A percentile compares a stretch with the other conserved stretches of the same genome.
phyloP scores from a whole-genome alignment of 2,113 vertebrate genomes.

The human (Homo sapiens) region DNA sequence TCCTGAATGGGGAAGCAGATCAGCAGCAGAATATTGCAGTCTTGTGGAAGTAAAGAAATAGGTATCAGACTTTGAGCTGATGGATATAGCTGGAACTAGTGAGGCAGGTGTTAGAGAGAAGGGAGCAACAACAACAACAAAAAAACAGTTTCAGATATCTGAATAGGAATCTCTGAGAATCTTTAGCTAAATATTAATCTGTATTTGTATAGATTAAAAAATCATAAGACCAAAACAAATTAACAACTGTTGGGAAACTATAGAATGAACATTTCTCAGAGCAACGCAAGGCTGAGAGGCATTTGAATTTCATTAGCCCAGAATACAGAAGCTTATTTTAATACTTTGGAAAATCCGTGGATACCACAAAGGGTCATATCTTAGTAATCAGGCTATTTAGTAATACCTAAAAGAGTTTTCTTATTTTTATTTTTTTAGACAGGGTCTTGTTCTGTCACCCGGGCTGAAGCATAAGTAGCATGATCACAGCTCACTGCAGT shows the following conservation, averaged over 20 bases:
- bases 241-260: neutral
- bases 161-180: accelerated
- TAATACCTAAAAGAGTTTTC: neutral
- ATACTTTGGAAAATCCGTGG: neutral
- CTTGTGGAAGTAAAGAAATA: neutral
- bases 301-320: neutral
- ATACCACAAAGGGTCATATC: neutral
- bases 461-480: too few relatives aligned
- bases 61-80: neutral
- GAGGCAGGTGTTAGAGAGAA: neutral
- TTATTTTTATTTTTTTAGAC: too few relatives aligned
- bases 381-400: neutral
- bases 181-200: neutral
- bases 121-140: neutral
- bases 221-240: neutral
- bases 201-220: neutral
- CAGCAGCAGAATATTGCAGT: neutral
- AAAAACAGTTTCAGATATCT: neutral
- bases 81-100: neutral
- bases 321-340: neutral
- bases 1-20: neutral
- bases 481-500: too few relatives aligned
- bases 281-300: neutral
- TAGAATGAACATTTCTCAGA: neutral
- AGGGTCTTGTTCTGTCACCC: too few relatives aligned